Percentiles rank a stretch among this genome's conserved stretches.
Evolutionary conservation across 2,888 invertebrate species (phyloP).

Genomic region (Tetrapedia diversipes): DNA sequence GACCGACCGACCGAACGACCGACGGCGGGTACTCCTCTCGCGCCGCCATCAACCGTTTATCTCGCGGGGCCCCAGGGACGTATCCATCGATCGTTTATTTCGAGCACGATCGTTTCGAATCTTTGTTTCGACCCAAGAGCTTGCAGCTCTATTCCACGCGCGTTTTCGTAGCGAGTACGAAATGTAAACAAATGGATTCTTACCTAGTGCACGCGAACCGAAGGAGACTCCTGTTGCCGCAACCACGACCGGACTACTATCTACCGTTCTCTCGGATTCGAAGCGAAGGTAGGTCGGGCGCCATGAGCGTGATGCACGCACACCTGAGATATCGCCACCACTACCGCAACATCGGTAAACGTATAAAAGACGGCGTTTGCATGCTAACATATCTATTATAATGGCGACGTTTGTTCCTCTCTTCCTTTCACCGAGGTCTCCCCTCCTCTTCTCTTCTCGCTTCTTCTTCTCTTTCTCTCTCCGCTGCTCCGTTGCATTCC

Average conservation of each 20-base stretch:
- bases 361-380: constrained; percentile 76
- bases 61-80: constrained; percentile 68
- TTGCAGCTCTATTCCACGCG: background rate
- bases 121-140: background rate
- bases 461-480: background rate
- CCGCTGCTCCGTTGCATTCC: constrained; percentile 57
- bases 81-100: constrained; percentile 46
- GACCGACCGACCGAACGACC: constrained; percentile 3
- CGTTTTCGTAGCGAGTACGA: background rate
- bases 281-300: background rate
- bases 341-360: constrained; percentile 52
- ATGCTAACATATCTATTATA: constrained; percentile 79
- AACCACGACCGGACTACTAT: background rate
- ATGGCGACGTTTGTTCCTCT: constrained; percentile 73
- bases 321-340: constrained; percentile 47
- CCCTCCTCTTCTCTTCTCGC: constrained; percentile 17
- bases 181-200: background rate
- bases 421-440: constrained; percentile 27
- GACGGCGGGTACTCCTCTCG: constrained; percentile 48
- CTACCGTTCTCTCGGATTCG: too few relatives aligned
- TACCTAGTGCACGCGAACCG: too few relatives aligned
- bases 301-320: constrained; percentile 10
- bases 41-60: constrained; percentile 29
- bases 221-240: too few relatives aligned
- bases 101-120: background rate